Conservation (phyloP, 2,888 invertebrate species). For the Orchesella flavescens region DNA sequence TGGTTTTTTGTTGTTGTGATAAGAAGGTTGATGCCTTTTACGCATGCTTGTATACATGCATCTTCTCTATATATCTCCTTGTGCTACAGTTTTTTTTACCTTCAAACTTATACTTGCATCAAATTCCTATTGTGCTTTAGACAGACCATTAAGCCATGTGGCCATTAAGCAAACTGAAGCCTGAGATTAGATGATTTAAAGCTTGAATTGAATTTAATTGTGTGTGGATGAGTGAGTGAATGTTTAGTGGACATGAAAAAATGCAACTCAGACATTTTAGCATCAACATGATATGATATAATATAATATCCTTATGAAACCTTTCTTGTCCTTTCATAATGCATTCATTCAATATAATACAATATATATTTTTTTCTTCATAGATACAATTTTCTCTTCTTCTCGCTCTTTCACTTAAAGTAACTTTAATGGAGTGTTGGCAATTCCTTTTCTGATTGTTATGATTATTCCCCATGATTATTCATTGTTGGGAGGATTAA, state of each 20-base stretch:
- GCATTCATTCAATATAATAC: slow-evolving; percentile 10
- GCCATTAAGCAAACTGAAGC: slow-evolving; percentile 61
- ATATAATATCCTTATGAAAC: slow-evolving; percentile 31
- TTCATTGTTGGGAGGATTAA: slow-evolving; percentile 40
- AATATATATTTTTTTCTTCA: slow-evolving; percentile 16
- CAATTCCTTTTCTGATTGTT: slow-evolving; percentile 53
- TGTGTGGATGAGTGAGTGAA: slow-evolving; percentile 29
- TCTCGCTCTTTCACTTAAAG: slow-evolving; percentile 1
- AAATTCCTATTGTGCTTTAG: slow-evolving; percentile 48
- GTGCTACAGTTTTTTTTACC: slow-evolving; percentile 45
- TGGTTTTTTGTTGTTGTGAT: slow-evolving; percentile 47
- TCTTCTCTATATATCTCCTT: slow-evolving; percentile 4
- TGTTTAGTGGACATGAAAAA: slow-evolving; percentile 20
- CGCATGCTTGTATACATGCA: neutral
- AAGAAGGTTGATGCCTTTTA: slow-evolving; percentile 53
- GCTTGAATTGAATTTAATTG: slow-evolving; percentile 54
- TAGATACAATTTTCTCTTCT: slow-evolving; percentile 5
- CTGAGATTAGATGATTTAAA: slow-evolving; percentile 57
- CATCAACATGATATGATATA: slow-evolving; percentile 33
- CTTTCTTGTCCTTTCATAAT: slow-evolving; percentile 28
- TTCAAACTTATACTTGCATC: slow-evolving; percentile 34
- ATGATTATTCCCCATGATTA: slow-evolving; percentile 56
- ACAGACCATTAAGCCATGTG: slow-evolving; percentile 36
- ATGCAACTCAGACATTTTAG: slow-evolving; percentile 52
- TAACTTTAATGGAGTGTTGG: slow-evolving; percentile 46